Base-by-base conservation (phyloP, 2,113 vertebrate genomes). In the Alligator sinensis region DNA sequence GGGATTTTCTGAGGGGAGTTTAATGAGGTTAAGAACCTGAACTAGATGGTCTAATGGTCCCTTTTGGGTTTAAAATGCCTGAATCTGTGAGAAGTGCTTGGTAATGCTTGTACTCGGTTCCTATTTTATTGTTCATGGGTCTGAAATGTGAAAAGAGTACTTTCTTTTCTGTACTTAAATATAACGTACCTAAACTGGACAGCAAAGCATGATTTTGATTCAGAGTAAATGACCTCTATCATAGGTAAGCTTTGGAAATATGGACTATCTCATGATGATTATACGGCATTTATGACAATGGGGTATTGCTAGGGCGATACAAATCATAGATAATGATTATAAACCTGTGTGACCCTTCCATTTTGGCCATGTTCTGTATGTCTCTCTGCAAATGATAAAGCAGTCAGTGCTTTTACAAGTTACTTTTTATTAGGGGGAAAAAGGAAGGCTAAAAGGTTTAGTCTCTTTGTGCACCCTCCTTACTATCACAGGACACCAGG, bases 121-220 rank as follows among this genome's bases (percentile, higher is more conserved):
- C 70, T 19, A 27, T 89, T 93, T 93, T 30, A 81, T 84, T 96
- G 78, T 77, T 95, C 70, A 84, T 19, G 34, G 70, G 34, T n/a
- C 64, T 18, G 59, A 89, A 88, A 84, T 84, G 62, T 84, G 60
- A 60, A 59, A 1, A 82, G 59, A 78, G 94, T 91, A 82, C 55
- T 75, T 79, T 90, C 68, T 87, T 28, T 82, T 91, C 93, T 90
- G 74, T n/a, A 30, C 28, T 27, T 63, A 81, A 77, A 90, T 82
- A 34, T 82, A 77, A 11, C 70, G 54, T n/a, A 80, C 38, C 22
- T 22, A 89, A 92, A 34, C 57, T 47, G 93, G 90, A 83, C 68
- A 34, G 47, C 88, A 85, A 84, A 93, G 70, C 79, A 86, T 38
- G 8, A 18, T 6, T 81, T 80, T 78, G 66, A 82, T 61, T 77